A percentile compares a stretch with the other conserved stretches of the same genome.
These are phyloP conservation scores for Parelbella ahira DNA, from an alignment of 2,888 invertebrate genomes.

Conservation along the genomic window DNA sequence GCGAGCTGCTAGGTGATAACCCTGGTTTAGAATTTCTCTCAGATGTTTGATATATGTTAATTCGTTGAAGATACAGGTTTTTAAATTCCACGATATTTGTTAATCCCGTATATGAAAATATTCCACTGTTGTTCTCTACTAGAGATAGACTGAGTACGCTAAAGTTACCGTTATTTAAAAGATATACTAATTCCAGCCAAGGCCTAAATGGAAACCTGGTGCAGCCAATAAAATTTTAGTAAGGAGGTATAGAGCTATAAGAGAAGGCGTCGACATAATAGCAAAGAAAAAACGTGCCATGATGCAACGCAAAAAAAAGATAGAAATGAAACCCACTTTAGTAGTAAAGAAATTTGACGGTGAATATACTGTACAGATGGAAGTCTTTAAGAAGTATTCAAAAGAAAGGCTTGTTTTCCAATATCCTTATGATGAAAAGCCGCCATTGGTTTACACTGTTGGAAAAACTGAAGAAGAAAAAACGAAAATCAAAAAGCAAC, in stretches of 20 bases:
- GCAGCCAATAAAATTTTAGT: constrained; percentile 63
- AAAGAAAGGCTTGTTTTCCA: constrained; percentile 62
- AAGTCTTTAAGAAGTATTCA: constrained; percentile 70
- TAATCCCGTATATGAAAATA: too few species aligned
- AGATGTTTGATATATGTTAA: too few species aligned
- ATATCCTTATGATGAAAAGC: constrained; percentile 70
- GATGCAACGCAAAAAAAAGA: constrained; percentile 63
- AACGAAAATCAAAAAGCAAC: constrained; percentile 52
- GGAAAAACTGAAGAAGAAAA: constrained; percentile 67
- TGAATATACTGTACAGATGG: constrained; percentile 69
- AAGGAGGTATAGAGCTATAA: constrained; percentile 54
- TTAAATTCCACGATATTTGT: too few species aligned
- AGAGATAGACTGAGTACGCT: too few species aligned
- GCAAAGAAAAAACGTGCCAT: constrained; percentile 67
- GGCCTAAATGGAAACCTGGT: constrained; percentile 70
- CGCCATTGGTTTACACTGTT: constrained; percentile 60
- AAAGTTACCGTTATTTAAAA: too few species aligned
- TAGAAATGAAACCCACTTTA: constrained; percentile 63
- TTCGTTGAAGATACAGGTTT: too few species aligned
- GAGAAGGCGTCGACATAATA: constrained; percentile 57
- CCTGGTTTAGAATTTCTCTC: too few species aligned
- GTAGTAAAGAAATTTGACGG: constrained; percentile 61
- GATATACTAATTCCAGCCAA: constrained; percentile 50
- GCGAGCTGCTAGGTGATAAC: too few species aligned
- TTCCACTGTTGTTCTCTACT: too few species aligned